phyloP scores from a whole-genome alignment of 2,888 invertebrate genomes.

The Aleiodes leptofemur region DNA sequence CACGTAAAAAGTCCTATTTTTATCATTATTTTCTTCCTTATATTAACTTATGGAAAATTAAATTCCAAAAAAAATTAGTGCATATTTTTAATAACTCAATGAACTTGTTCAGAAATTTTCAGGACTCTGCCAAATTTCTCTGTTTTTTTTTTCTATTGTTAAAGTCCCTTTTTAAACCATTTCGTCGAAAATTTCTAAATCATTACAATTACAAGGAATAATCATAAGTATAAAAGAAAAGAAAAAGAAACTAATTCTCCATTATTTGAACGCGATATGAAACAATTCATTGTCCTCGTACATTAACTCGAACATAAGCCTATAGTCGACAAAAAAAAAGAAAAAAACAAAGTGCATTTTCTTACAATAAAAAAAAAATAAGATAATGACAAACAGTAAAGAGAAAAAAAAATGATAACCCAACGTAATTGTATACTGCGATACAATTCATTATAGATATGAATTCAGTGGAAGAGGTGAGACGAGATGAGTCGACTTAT shows the following conservation, averaged over 20 bases:
- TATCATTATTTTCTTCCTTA: too few species aligned
- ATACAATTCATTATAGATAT: constrained; percentile 11
- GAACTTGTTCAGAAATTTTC: too few species aligned
- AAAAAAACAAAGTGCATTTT: not conserved
- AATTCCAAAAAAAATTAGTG: too few species aligned
- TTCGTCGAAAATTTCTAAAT: too few species aligned
- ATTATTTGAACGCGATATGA: not conserved
- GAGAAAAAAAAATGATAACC: constrained; percentile 15
- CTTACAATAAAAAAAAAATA: not conserved
- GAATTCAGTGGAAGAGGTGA: not conserved
- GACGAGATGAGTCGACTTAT: not conserved
- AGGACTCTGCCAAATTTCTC: too few species aligned
- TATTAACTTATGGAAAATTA: too few species aligned
- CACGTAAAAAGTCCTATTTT: too few species aligned
- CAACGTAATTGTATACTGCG: constrained; percentile 13
- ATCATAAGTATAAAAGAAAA: not conserved
- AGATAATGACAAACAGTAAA: constrained; percentile 16
- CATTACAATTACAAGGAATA: not conserved
- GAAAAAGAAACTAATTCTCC: not conserved
- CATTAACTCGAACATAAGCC: constrained; percentile 16
- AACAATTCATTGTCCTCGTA: not conserved
- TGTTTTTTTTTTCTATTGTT: too few species aligned
- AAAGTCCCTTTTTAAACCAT: too few species aligned
- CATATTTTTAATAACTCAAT: too few species aligned
- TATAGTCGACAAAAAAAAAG: constrained; percentile 20